These are phyloP conservation scores for Xerus inauris DNA, from an alignment of 2,113 vertebrate species.

Conservation along the genomic window DNA sequence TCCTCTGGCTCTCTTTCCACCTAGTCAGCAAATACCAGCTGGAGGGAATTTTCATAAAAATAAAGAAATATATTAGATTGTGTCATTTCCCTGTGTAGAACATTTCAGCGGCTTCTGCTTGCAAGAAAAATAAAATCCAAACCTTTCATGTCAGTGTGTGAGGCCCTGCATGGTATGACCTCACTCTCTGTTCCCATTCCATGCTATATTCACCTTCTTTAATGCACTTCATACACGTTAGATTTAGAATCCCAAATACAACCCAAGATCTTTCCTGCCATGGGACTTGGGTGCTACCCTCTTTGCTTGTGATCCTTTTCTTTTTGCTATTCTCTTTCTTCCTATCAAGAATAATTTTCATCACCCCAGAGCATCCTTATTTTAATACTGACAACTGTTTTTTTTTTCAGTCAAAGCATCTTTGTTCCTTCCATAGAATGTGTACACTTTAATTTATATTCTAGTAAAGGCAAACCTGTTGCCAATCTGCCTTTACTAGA, in stretches of 20 bases:
- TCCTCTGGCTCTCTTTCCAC: neutral
- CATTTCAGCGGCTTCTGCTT: neutral
- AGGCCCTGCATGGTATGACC: neutral
- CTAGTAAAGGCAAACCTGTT: no score
- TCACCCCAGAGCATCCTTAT: neutral
- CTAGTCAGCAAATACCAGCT: neutral
- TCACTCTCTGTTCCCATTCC: neutral
- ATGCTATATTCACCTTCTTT: neutral
- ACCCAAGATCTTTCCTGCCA: neutral
- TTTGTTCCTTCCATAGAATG: neutral
- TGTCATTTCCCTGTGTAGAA: neutral
- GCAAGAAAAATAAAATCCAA: constrained; percentile 32
- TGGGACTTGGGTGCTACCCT: neutral
- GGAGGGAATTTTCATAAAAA: neutral
- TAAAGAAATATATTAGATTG: neutral
- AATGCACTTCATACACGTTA: neutral
- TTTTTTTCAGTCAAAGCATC: neutral
- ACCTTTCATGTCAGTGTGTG: neutral
- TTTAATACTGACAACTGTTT: neutral
- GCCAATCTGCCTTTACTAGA: neutral
- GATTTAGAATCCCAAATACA: neutral
- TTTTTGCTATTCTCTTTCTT: neutral
- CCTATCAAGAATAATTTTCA: neutral
- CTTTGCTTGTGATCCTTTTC: neutral
- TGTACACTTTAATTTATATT: no score